These are phyloP conservation scores for Geophilus truncorum DNA, from an alignment of 2,888 invertebrate genomes.

Conservation along the genomic window DNA sequence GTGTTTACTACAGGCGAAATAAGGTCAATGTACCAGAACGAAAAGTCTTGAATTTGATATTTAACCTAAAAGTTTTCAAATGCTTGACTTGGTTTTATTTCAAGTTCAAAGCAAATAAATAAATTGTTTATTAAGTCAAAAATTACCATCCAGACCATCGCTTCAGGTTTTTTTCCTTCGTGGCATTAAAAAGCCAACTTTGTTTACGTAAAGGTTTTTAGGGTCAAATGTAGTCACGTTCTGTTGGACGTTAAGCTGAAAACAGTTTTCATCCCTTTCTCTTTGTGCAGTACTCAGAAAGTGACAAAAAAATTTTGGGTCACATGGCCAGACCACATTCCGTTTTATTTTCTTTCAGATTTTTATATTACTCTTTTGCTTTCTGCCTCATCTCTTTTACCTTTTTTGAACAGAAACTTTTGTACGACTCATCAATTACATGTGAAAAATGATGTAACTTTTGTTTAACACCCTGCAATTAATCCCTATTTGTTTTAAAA, in stretches of 20 bases:
- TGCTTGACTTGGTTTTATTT: slow-evolving; percentile 11
- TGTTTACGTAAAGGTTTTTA: background rate
- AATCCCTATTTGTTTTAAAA: too few relatives aligned
- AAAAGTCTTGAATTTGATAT: slow-evolving; percentile 19
- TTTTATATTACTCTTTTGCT: background rate
- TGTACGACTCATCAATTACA: background rate
- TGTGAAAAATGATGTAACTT: background rate
- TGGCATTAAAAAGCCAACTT: background rate
- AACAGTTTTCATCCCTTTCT: background rate
- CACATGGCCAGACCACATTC: background rate
- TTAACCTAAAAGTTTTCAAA: slow-evolving; percentile 13
- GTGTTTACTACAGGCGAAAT: background rate
- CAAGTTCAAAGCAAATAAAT: background rate
- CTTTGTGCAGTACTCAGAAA: slow-evolving; percentile 7
- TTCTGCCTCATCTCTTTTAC: background rate
- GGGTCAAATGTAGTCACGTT: background rate
- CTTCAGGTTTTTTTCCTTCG: background rate
- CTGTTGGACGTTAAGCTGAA: background rate
- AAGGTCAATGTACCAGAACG: slow-evolving; percentile 14
- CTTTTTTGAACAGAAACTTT: background rate
- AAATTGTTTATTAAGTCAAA: background rate
- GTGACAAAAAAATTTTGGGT: slow-evolving; percentile 5
- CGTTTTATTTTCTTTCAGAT: background rate
- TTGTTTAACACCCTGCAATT: too few relatives aligned
- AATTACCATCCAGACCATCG: too few relatives aligned